Evolutionary conservation across 2,888 invertebrate species (phyloP).

Genomic region (Nomada ferruginata): DNA sequence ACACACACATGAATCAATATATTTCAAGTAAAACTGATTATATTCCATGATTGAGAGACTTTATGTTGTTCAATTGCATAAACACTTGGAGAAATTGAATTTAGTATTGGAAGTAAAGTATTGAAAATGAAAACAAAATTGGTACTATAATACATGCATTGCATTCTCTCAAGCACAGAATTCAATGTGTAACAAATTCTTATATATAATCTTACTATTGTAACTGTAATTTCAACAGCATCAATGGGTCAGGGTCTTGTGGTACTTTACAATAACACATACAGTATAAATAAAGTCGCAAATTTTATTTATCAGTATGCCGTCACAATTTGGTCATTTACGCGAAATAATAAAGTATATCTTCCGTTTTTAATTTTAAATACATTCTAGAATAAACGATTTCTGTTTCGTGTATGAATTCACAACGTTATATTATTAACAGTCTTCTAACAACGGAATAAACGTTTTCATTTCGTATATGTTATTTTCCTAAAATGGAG

Average conservation of each 20-base stretch:
- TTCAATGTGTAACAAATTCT: constrained; percentile 35
- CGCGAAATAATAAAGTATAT: constrained; percentile 64
- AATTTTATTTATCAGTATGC: constrained; percentile 69
- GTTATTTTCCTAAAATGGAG: constrained; percentile 35
- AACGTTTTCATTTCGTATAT: constrained; percentile 35
- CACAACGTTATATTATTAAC: constrained; percentile 56
- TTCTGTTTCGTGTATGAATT: constrained; percentile 48
- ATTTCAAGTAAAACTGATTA: constrained; percentile 28
- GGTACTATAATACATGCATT: neutral
- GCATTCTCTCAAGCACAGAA: constrained; percentile 57
- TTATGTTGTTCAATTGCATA: neutral
- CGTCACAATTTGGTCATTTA: constrained; percentile 73
- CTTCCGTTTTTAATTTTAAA: constrained; percentile 34
- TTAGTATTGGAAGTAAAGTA: neutral
- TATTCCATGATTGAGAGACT: constrained; percentile 54
- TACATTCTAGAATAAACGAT: constrained; percentile 58
- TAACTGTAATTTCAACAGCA: constrained; percentile 42
- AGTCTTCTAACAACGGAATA: constrained; percentile 54
- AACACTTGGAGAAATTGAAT: neutral
- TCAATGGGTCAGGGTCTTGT: constrained; percentile 63
- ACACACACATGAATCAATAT: constrained; percentile 45
- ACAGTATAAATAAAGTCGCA: constrained; percentile 69
- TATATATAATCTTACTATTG: constrained; percentile 44
- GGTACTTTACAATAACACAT: constrained; percentile 64
- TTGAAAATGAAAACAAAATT: constrained; percentile 9